Evolutionary conservation across 2,888 invertebrate species (phyloP), one percentile per base, ranked within the genome.

Genomic region (Hydriomena furcata): DNA sequence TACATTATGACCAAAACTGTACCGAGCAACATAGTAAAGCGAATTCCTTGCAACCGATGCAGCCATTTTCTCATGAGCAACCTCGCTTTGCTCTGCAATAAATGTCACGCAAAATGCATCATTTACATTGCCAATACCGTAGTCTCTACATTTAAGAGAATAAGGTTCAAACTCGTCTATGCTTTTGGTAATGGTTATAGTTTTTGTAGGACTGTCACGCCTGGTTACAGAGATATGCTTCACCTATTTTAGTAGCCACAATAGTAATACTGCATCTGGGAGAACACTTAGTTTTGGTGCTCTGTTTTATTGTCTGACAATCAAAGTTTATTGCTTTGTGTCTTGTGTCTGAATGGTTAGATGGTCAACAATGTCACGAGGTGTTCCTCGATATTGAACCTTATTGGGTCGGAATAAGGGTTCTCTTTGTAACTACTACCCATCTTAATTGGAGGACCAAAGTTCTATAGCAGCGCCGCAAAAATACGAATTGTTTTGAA

Each of bases 231-330:
- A 70, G 76, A 67, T 70, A 74, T 72, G 81, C 73, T 75, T 76
- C 68, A 79, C 71, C 71, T 63, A 76, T 67, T 82, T 79, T 72
- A 77, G 74, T 76, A 70, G 60, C 69, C 72, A 71, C 76, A 71
- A 68, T 71, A 66, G 71, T 73, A 72, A 72, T 69, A 68, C 68
- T 72, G 76, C 75, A 71, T 76, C 71, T 65, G 68, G 68, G 70
- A 65, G 47, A 32, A 52, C 49, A 56, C 52, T 56, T 50, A 50
- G 54, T 50, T 52, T 46, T 49, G 48, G 48, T 46, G 49, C 38
- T 49, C 25, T 41, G 45, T 43, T 52, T 52, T 50, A 50, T 43
- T 37, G 46, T 30, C 27, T 45, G 35, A 52, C 54, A 49, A 54
- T 57, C 38, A 42, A 51, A 45, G 44, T 44, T 41, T 53, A 49